Conservation (phyloP, 2,797 vertebrate genomes). For the Chelmon rostratus region DNA sequence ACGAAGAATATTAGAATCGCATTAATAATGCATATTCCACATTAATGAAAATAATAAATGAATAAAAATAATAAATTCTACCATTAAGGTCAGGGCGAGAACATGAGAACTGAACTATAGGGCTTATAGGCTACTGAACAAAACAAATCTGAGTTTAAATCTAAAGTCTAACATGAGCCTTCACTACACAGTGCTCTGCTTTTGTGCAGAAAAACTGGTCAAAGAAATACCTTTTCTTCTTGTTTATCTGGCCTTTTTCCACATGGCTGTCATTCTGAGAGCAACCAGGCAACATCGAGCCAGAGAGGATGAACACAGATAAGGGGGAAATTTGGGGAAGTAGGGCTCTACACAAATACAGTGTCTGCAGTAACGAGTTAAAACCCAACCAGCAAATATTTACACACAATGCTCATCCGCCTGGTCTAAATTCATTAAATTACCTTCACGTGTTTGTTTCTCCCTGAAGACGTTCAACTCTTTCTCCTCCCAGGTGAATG, state of each 20-base stretch:
- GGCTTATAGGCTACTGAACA: no score
- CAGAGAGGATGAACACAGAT: slow-evolving; percentile 2
- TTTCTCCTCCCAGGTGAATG: slow-evolving; percentile 76
- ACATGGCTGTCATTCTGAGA: not conserved
- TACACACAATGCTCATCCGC: no score
- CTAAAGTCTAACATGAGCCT: no score
- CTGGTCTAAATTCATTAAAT: not conserved
- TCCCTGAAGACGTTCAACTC: not conserved
- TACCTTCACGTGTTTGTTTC: not conserved
- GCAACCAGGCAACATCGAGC: not conserved
- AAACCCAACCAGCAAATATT: slow-evolving; percentile 44
- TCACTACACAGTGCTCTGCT: no score
- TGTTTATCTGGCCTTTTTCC: not conserved
- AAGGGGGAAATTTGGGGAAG: slow-evolving; percentile 4
- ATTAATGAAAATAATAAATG: no score
- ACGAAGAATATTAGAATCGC: no score
- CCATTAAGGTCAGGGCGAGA: no score
- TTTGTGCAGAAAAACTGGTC: no score
- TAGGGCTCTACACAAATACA: slow-evolving; percentile 1
- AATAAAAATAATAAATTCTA: no score
- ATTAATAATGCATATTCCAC: no score
- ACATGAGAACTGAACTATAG: no score
- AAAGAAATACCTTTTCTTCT: not conserved
- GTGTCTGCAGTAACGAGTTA: slow-evolving; percentile 32
- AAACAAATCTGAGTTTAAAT: no score